These are phyloP conservation scores for Lasioglossum villosulum DNA, from an alignment of 2,888 invertebrate species.

Conservation along the genomic window DNA sequence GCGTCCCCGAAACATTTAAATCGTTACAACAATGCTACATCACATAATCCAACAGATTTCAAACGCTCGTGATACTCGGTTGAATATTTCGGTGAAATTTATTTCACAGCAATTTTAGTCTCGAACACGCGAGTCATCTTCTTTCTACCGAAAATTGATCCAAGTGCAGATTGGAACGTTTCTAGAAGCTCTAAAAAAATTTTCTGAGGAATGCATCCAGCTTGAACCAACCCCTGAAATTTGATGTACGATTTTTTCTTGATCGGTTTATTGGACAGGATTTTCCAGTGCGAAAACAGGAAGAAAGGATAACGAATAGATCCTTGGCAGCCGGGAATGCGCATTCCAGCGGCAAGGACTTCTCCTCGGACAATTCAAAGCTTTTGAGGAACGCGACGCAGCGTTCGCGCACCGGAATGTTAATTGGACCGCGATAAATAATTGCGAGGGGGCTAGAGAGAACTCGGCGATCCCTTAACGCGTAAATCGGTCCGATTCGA, in stretches of 20 bases:
- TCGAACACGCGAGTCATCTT: too few relatives aligned
- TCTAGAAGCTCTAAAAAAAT: too few relatives aligned
- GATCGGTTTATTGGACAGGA: not conserved
- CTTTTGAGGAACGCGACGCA: constrained; percentile 42
- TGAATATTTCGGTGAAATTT: too few relatives aligned
- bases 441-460: constrained; percentile 4
- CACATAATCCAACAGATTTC: too few relatives aligned
- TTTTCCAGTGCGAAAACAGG: not conserved
- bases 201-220: not conserved
- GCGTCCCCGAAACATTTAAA: not conserved
- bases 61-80: too few relatives aligned
- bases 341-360: constrained; percentile 47
- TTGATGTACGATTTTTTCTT: not conserved
- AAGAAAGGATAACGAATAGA: constrained; percentile 13
- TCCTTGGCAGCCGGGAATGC: constrained; percentile 33
- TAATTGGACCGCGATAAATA: constrained; percentile 38
- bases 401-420: constrained; percentile 31
- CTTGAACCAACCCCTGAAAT: not conserved
- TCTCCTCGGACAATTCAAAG: constrained; percentile 42
- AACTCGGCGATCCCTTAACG: constrained; percentile 18
- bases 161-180: too few relatives aligned
- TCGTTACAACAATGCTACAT: too few relatives aligned
- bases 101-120: too few relatives aligned
- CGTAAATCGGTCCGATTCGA: constrained; percentile 32
- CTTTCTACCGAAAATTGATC: too few relatives aligned